Base-by-base conservation (phyloP, 2,888 invertebrate species). In the Leucozona laternaria region DNA sequence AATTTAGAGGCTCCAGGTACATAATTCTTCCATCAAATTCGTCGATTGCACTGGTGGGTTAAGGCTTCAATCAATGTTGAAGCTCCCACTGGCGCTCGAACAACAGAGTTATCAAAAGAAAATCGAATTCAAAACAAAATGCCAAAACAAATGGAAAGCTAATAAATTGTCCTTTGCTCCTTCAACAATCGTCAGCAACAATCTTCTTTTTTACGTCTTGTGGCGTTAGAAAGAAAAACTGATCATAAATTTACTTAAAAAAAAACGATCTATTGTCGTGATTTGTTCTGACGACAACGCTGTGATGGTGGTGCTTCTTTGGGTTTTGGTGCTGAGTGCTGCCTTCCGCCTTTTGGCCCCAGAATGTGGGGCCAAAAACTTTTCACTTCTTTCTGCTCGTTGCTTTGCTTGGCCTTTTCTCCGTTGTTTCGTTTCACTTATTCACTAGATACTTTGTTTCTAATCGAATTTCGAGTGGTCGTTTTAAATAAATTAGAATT, bases 1-100 rank as follows among this genome's bases (percentile, higher is more conserved):
- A 97, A 95, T 97, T 97, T 95, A 98, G 96, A 95, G 98, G 96
- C 96, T 98, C 98, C 96, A 98, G 97, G 97, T 97, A 97, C 98
- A 98, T 98, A 97, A 97, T 97, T 97, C 97, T 91, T 89, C 97
- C 94, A 94, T 93, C 93, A 93, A 96, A 94, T 94, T 86, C 64
- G 88, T 86, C 89, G 88, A 82, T 86, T 88, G 89, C 89, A 89
- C 89, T 89, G 89, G 89, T 89, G 89, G 88, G 88, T 88, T 84
- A 82, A 87, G 76, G 81, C 97, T 97, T 97, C 97, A 97, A 97
- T 96, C 95, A 94, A 94, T 95, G 95, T 96, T 97, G 97, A 97
- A 97, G 97, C 97, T 89, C 88, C 89, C 86, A 83, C 79, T 89
- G 89, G 89, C 88, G 88, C 89, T 83, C 88, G 88, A 89, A 88